Evolutionary conservation across 2,888 invertebrate species (phyloP).

Genomic region (Subacronicta megacephala): DNA sequence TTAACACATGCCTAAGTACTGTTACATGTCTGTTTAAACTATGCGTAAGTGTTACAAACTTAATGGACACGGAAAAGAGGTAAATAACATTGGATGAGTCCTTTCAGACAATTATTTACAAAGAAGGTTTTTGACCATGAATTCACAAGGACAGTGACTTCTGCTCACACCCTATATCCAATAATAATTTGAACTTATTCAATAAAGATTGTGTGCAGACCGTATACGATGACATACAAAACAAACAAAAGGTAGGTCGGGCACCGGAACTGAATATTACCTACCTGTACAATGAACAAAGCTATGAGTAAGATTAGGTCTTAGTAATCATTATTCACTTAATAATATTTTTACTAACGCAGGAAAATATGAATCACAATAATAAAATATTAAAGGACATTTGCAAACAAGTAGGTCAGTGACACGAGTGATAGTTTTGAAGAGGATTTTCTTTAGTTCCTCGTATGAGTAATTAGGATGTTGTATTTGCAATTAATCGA

Average conservation of each 20-base stretch:
- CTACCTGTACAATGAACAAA: conserved; percentile 36
- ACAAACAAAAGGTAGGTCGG: conserved; percentile 62
- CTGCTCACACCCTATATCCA: conserved; percentile 11
- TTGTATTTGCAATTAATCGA: too few relatives aligned
- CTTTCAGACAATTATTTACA: conserved; percentile 3
- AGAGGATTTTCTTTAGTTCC: background rate
- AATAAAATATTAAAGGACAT: background rate
- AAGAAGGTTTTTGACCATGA: conserved; percentile 15
- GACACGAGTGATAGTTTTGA: conserved; percentile 30
- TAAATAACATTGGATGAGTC: background rate
- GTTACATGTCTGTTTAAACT: conserved; percentile 12
- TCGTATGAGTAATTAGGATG: too few relatives aligned
- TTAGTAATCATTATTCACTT: conserved; percentile 22
- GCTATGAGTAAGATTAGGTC: conserved; percentile 47
- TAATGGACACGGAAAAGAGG: conserved; percentile 6
- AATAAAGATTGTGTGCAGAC: conserved; percentile 12
- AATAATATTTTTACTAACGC: conserved; percentile 3
- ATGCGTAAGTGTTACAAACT: conserved; percentile 11
- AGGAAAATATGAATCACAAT: conserved; percentile 35
- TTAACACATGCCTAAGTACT: conserved; percentile 10
- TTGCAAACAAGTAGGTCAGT: conserved; percentile 35
- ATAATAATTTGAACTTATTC: conserved; percentile 15
- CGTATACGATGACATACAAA: conserved; percentile 58
- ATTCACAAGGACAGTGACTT: conserved; percentile 22
- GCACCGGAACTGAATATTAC: conserved; percentile 51